Conservation (phyloP, 2,888 invertebrate species). For the Tiphia femorata region DNA sequence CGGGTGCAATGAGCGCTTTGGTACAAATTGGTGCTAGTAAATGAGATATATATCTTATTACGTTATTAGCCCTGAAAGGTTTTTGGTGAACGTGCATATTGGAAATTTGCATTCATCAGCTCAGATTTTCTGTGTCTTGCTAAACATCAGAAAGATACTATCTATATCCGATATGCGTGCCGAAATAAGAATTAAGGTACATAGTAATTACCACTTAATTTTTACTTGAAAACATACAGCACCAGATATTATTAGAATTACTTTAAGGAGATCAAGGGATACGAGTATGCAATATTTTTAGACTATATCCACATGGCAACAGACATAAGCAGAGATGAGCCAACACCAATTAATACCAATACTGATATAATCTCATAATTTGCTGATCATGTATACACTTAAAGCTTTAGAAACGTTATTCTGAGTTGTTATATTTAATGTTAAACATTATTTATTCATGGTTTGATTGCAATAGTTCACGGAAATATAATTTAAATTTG, state of each 20-base stretch:
- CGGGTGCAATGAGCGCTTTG: constrained; percentile 46
- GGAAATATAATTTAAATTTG: too few relatives aligned
- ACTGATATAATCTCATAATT: constrained; percentile 34
- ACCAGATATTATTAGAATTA: too few relatives aligned
- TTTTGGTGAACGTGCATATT: constrained; percentile 20
- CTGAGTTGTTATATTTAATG: background rate
- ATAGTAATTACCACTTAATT: background rate
- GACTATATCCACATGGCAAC: constrained; percentile 24
- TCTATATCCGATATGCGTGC: constrained; percentile 23
- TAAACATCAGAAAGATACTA: constrained; percentile 8
- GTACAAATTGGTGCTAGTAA: constrained; percentile 49
- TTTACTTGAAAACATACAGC: background rate
- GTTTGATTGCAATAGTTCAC: too few relatives aligned
- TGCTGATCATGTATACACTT: constrained; percentile 25
- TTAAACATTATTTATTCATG: too few relatives aligned
- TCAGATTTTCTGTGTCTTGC: constrained; percentile 23
- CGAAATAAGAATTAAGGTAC: constrained; percentile 6
- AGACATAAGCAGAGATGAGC: constrained; percentile 57
- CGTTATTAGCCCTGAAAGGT: constrained; percentile 10
- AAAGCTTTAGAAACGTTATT: constrained; percentile 27
- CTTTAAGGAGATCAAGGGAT: too few relatives aligned
- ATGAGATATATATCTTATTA: constrained; percentile 8
- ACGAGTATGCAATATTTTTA: constrained; percentile 1
- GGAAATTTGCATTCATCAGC: constrained; percentile 9
- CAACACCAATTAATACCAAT: constrained; percentile 60